phyloP scores from a whole-genome alignment of 2,888 invertebrate species.

The Pheosia gnoma region DNA sequence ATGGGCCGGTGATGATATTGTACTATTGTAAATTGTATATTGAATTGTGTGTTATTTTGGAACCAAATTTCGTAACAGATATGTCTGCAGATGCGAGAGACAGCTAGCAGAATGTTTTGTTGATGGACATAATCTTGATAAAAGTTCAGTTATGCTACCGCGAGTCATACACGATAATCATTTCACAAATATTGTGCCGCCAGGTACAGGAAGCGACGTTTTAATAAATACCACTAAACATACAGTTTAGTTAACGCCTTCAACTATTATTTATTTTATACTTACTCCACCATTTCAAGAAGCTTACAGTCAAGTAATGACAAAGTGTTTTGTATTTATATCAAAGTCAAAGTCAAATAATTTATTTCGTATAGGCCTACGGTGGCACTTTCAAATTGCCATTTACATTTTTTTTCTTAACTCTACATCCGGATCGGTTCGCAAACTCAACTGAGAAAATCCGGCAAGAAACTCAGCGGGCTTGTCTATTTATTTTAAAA shows the following conservation, averaged over 20 bases:
- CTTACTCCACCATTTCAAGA: neutral
- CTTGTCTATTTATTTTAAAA: too few relatives aligned
- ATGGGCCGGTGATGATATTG: neutral
- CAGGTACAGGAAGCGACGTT: neutral
- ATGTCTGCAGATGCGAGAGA: neutral
- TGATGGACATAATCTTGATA: neutral
- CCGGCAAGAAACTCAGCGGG: too few relatives aligned
- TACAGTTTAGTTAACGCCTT: neutral
- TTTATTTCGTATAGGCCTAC: too few relatives aligned
- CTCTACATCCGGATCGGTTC: too few relatives aligned
- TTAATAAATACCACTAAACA: neutral
- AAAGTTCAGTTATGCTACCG: neutral
- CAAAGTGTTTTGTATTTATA: too few relatives aligned
- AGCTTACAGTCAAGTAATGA: too few relatives aligned
- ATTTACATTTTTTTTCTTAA: too few relatives aligned
- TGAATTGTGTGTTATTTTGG: too few relatives aligned
- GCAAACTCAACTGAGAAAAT: too few relatives aligned
- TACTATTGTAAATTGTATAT: neutral
- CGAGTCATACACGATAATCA: conserved; percentile 3
- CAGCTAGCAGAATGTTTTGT: neutral
- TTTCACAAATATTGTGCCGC: neutral
- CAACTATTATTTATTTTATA: neutral
- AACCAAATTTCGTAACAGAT: neutral
- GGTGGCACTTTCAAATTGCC: too few relatives aligned
- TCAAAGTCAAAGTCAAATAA: too few relatives aligned